phyloP scores from a whole-genome alignment of 2,797 vertebrate species.

The Platalea minor region DNA sequence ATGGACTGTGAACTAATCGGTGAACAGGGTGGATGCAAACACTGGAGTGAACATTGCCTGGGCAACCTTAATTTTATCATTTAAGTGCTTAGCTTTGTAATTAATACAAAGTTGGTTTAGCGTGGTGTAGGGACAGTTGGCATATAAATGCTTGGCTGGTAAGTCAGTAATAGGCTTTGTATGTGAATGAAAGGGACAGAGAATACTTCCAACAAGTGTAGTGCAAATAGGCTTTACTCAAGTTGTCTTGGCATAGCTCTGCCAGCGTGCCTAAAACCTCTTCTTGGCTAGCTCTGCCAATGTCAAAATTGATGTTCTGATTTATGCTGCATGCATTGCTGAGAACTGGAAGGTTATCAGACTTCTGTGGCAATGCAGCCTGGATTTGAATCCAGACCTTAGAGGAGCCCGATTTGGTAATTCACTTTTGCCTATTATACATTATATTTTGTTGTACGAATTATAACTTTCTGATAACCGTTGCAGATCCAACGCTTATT shows the following conservation, averaged over 20 bases:
- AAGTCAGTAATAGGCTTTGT: background rate
- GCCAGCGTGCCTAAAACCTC: background rate
- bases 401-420: background rate
- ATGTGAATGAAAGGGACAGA: background rate
- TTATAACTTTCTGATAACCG: background rate
- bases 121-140: background rate
- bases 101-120: background rate
- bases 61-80: background rate
- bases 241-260: background rate
- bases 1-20: background rate
- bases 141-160: background rate
- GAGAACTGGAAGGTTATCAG: background rate
- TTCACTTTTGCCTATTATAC: background rate
- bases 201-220: background rate
- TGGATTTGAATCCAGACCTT: background rate
- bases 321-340: background rate
- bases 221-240: background rate
- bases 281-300: background rate
- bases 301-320: background rate
- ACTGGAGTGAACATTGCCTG: background rate
- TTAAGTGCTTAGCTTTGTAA: background rate
- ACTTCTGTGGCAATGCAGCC: background rate
- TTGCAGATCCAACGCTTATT: conserved; percentile 90
- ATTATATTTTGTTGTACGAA: background rate
- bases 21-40: background rate